These are phyloP conservation scores for Panorpa germanica DNA, from an alignment of 2,888 invertebrate genomes.

Conservation along the genomic window DNA sequence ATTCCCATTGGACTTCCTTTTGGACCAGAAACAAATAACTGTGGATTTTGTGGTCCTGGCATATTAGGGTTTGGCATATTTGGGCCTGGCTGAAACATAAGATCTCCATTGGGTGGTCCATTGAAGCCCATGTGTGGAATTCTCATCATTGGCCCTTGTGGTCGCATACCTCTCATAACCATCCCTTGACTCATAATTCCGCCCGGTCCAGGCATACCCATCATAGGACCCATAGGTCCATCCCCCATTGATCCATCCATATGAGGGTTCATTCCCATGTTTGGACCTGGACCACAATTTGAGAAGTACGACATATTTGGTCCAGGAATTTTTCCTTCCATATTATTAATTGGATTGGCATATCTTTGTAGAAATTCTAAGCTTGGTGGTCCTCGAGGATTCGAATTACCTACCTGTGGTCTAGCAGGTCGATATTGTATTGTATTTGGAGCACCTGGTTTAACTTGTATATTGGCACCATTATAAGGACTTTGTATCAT, in stretches of 20 bases:
- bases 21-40: constrained; percentile 35
- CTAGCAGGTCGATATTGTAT: constrained; percentile 94
- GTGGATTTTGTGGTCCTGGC: constrained; percentile 27
- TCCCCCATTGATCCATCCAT: constrained; percentile 25
- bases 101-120: constrained; percentile 19
- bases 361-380: constrained; percentile 79
- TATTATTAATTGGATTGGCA: constrained; percentile 59
- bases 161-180: constrained; percentile 30
- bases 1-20: constrained; percentile 33
- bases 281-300: constrained; percentile 22
- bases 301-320: constrained; percentile 19
- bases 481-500: constrained; percentile 33
- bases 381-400: constrained; percentile 67
- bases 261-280: constrained; percentile 26
- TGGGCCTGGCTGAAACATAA: constrained; percentile 21
- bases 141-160: constrained; percentile 29
- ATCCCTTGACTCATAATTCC: constrained; percentile 21
- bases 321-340: constrained; percentile 6
- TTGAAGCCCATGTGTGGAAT: no score
- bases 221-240: constrained; percentile 24
- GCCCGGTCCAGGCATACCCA: constrained; percentile 20
- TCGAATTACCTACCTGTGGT: constrained; percentile 59
- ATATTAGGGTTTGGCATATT: constrained; percentile 13
- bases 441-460: constrained; percentile 92
- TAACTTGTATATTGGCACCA: constrained; percentile 77